Evolutionary conservation across 2,113 vertebrate species (phyloP), one percentile per base, ranked within the genome.

Genomic region (Catagonus wagneri): DNA sequence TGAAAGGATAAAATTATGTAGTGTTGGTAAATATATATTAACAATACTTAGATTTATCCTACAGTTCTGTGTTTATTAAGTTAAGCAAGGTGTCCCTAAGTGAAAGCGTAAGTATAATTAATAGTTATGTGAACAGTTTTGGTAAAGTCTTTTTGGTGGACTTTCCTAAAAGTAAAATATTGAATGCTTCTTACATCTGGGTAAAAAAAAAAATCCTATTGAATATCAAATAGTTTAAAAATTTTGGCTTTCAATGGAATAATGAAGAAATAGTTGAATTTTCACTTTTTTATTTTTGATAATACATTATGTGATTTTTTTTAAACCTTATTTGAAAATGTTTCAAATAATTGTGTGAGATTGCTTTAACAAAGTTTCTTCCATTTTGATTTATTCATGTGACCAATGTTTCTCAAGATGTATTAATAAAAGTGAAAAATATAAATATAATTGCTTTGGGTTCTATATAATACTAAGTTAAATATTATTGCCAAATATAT

Each of bases 211-310:
- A 75, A 44, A 14, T 80, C 71, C 85, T 50, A 86, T 81, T 74
- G 34, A 80, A 29, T 80, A 34, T 91, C 58, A 92, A 68, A 56
- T 78, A 27, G 11, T 69, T 95, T 93, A 3, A 89, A 54, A 93
- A 78, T 78, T 6, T 63, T 95, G 54, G 10, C 23, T 89, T 93
- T 69, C 84, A 93, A 36, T 76, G 65, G 65, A 88, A 83, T 92
- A 36, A 83, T 54, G 68, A 83, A 69, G 83, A 93, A 79, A 93
- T 32, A 80, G 63, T 80, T 93, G 83, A 71, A 22, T 65, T 96
- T 36, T 79, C 71, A 93, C 7, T 34, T 69, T 71, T 93, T 89
- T 83, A 89, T 65, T 89, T 88, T 71, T 84, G 39, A 78, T 78
- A 60, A 50, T 71, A 78, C 32, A 25, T 36, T 61, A 84, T 68